These are phyloP conservation scores for Cephus pulcher DNA, from an alignment of 2,888 invertebrate species.

Conservation along the genomic window DNA sequence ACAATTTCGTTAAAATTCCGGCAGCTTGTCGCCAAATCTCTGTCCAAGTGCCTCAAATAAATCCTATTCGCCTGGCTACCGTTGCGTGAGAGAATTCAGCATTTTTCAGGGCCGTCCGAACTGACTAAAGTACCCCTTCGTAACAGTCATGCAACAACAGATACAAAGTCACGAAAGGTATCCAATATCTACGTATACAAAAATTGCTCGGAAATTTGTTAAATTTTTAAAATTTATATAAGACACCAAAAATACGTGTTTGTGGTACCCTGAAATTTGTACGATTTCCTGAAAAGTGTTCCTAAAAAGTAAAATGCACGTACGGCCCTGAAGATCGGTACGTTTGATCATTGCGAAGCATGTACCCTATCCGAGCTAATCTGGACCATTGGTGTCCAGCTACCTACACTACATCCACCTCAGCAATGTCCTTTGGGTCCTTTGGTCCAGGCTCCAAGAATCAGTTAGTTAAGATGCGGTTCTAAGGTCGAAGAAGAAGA, in stretches of 20 bases:
- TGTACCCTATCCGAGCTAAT: slow-evolving; percentile 39
- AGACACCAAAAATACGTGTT: not conserved
- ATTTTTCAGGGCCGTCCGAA: slow-evolving; percentile 6
- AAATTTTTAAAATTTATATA: not conserved
- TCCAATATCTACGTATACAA: not conserved
- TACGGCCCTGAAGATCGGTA: slow-evolving; percentile 32
- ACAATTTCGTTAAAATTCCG: slow-evolving; percentile 34
- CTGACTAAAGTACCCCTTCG: not conserved
- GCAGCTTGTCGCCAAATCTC: slow-evolving; percentile 42
- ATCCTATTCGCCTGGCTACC: slow-evolving; percentile 22
- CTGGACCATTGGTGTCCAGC: slow-evolving; percentile 33
- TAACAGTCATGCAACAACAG: not conserved
- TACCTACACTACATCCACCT: slow-evolving; percentile 33
- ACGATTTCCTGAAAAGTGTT: not conserved
- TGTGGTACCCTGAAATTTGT: not conserved
- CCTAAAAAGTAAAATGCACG: not conserved
- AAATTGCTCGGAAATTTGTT: not conserved
- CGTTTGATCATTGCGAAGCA: slow-evolving; percentile 46
- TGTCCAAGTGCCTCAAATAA: slow-evolving; percentile 25
- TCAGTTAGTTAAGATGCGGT: not conserved
- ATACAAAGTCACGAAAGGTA: not conserved
- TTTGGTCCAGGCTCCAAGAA: not conserved
- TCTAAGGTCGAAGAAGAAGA: not conserved
- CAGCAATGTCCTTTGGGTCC: not conserved
- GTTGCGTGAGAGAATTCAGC: slow-evolving; percentile 27